A percentile compares a stretch with the other conserved stretches of the same genome.
These are phyloP conservation scores for Zoroaster sp. DNA, from an alignment of 53 echinoderm and acorn worm species.

Conservation along the genomic window DNA sequence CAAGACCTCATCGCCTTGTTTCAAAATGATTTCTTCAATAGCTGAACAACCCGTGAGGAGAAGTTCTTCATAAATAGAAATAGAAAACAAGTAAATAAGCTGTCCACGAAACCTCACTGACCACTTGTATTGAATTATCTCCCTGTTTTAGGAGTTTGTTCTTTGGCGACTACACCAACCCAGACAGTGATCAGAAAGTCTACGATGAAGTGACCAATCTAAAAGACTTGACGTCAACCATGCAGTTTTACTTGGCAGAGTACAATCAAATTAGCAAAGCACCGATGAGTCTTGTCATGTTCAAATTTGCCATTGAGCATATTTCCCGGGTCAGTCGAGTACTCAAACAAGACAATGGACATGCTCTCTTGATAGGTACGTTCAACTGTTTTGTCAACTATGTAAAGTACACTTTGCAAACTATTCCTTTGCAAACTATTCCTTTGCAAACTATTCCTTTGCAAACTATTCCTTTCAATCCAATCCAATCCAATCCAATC, in stretches of 20 bases:
- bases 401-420: no score
- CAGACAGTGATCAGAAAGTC: conserved; percentile 79
- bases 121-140: neutral
- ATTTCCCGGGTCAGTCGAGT: conserved; percentile 95
- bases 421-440: no score
- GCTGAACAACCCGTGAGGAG: no score
- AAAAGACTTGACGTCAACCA: conserved; percentile 79
- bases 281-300: conserved; percentile 98
- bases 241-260: conserved; percentile 88
- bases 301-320: conserved; percentile 99
- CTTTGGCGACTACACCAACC: conserved; percentile 87
- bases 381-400: no score
- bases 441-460: no score
- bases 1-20: no score
- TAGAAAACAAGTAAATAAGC: neutral
- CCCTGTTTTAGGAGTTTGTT: conserved; percentile 73
- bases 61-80: no score
- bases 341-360: conserved; percentile 97
- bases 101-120: neutral
- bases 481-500: no score
- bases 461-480: no score
- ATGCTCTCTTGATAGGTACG: conserved; percentile 90
- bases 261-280: conserved; percentile 96
- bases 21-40: no score
- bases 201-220: conserved; percentile 93